Conservation (phyloP, 2,113 vertebrate genomes). For the Mohoua ochrocephala region DNA sequence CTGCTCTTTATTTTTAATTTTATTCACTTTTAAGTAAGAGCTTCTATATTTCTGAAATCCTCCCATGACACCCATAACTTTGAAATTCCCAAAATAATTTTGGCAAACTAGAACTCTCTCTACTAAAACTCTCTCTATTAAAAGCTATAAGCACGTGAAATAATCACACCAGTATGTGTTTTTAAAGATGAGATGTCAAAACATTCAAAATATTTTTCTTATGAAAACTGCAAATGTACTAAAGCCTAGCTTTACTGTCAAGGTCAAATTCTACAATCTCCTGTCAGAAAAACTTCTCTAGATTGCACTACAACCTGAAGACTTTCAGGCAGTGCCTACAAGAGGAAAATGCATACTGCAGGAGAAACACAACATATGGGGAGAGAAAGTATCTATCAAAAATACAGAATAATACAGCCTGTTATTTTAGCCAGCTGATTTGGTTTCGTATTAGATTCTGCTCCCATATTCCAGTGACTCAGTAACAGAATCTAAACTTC, state of each 20-base stretch:
- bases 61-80: neutral
- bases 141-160: neutral
- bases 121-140: neutral
- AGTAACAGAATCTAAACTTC: neutral
- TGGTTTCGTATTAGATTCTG: neutral
- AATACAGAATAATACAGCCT: neutral
- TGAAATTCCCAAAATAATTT: neutral
- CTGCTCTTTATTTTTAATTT: neutral
- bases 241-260: neutral
- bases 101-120: neutral
- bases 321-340: neutral
- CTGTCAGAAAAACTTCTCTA: neutral
- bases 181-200: neutral
- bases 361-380: neutral
- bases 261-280: neutral
- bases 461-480: neutral
- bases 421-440: slow-evolving; percentile 11
- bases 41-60: neutral
- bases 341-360: neutral
- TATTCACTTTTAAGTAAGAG: neutral
- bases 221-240: neutral
- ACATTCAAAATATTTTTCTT: neutral
- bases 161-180: neutral
- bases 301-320: neutral
- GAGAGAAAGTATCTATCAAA: neutral